Percentiles rank a stretch among this genome's conserved stretches.
phyloP scores from a whole-genome alignment of 2,888 invertebrate genomes.

The Elysia crispata region DNA sequence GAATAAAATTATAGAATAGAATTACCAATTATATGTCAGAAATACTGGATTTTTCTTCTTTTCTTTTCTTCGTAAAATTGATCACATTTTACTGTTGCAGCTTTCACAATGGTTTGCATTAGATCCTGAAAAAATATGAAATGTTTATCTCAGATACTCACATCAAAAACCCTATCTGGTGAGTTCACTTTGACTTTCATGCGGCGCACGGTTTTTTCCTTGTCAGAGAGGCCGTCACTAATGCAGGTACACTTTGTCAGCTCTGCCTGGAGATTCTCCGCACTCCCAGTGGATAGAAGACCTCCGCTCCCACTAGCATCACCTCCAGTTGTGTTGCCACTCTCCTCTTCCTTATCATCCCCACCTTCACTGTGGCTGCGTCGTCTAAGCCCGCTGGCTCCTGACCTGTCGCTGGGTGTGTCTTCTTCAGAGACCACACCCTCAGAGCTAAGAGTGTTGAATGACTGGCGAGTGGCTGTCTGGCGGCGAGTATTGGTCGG shows the following conservation, averaged over 20 bases:
- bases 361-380: not conserved
- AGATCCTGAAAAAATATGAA: not conserved
- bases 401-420: conserved; percentile 36
- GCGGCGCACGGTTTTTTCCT: conserved; percentile 70
- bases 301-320: conserved; percentile 70
- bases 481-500: conserved; percentile 41
- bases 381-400: not conserved
- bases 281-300: conserved; percentile 72
- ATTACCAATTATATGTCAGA: too few relatives aligned
- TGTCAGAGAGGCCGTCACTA: conserved; percentile 74
- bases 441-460: conserved; percentile 78
- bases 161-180: conserved; percentile 68
- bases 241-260: conserved; percentile 67
- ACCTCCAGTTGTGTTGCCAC: conserved; percentile 7
- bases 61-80: too few relatives aligned
- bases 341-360: too few relatives aligned
- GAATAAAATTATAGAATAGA: too few relatives aligned
- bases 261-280: conserved; percentile 75
- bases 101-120: too few relatives aligned
- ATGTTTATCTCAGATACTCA: conserved; percentile 42
- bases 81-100: too few relatives aligned
- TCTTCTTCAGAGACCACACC: conserved; percentile 80
- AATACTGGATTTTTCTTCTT: too few relatives aligned
- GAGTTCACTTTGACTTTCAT: conserved; percentile 70
- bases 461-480: conserved; percentile 60